Base-by-base conservation (phyloP, 2,888 invertebrate genomes). In the Orthosia incerta region DNA sequence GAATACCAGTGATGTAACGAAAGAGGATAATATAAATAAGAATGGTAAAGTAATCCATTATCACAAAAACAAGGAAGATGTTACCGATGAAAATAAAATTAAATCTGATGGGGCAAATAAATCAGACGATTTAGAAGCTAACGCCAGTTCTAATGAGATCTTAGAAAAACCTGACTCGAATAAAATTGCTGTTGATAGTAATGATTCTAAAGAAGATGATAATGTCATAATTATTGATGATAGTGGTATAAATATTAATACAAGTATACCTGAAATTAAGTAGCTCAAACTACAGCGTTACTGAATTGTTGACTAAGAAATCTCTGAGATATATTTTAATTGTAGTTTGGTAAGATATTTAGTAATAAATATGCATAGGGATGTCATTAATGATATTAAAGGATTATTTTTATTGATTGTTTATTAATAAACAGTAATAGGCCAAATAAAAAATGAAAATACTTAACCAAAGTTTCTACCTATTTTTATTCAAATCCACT, bases 151-250 rank as follows among this genome's bases (percentile, higher is more conserved):
- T 16, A 18, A 55, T 50, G 15, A 26, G 0, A 12, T 18, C 11
- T 20, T 50, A n/a, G 20, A 50, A 12, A 60, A 80, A 15, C 20
- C 31, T 0, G 15, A 67, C n/a, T 53, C 23, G 1, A 63, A 45
- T 67, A 20, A 63, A 39, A 70, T 39, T 11, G 4, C 5, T 20
- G 20, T 13, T 18, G 31, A 18, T 26, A 16, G 18, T 7, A 66
- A 57, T 16, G 18, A 23, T 46, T 9, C 9, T 23, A n/a, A 50
- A 23, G 60, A 56, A 2, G 62, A 74, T 57, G 16, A 57, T 45
- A 67, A 63, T 7, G 18, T 67, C 5, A 55, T 77, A 4, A 50
- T 62, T 23, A 63, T 67, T 11, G 63, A 48, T 63, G 75, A 78
- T 3, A 78, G 15, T 63, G 59, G 50, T 57, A n/a, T 67, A 0